Base-by-base conservation (phyloP, 2,888 invertebrate species). In the Meloe dianella region DNA sequence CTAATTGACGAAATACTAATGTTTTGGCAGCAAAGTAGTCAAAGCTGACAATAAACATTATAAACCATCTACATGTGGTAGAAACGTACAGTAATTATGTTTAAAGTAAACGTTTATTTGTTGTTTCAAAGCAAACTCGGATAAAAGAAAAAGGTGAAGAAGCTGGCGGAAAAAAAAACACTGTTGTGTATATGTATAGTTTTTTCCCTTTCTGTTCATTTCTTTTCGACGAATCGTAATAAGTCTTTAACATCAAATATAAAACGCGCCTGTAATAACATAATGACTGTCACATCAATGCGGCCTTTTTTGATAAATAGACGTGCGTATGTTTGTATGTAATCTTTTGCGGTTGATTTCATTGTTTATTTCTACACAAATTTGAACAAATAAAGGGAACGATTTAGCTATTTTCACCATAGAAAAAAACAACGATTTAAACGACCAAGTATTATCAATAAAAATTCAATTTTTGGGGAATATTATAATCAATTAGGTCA, bases 241-340 rank as follows among this genome's bases (percentile, higher is more conserved):
- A 74, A 47, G 60, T 27, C 29, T 22, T 27, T 30, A 22, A 80
- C 77, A 81, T 82, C 81, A 82, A 81, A 82, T 80, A 79, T 78
- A 38, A 38, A 77, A 76, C 77, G 77, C 81, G 82, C 81, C 82
- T 82, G 82, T 77, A 82, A 82, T 78, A 82, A 82, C 81, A 82
- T 77, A 82, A 82, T 81, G 81, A 81, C 79, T 82, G 82, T 82
- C 82, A 81, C 81, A 80, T 81, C 80, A 80, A 81, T 79, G 75
- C 76, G 14, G 38, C 71, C 69, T 71, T 75, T 73, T 74, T 76
- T 80, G 80, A 80, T 78, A 76, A 75, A 80, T 79, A n/a, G n/a
- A n/a, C n/a, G 14, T n/a, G 78, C 69, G 73, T 72, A 74, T 74
- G 74, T 69, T 71, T 59, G 63, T 27, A 30, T 47, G 41, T 24